Evolutionary conservation across 2,797 vertebrate genomes (phyloP).

Genomic region (Strix occidentalis): DNA sequence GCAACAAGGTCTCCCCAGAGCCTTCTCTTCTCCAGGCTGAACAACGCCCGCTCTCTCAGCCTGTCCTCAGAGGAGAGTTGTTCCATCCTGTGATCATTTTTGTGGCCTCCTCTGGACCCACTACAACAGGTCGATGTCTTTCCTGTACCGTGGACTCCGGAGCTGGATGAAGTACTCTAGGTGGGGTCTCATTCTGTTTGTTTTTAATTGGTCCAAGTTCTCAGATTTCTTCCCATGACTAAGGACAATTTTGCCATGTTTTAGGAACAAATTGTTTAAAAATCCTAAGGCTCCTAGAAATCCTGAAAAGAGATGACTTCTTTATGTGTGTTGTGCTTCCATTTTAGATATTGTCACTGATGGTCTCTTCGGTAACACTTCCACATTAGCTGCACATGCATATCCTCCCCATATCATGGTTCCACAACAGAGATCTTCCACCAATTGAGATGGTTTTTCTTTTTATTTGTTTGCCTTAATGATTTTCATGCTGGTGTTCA

Average conservation of each 20-base stretch:
- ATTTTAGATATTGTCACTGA: background rate
- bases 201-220: background rate
- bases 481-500: background rate
- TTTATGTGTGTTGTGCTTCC: background rate
- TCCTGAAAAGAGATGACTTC: background rate
- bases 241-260: background rate
- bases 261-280: background rate
- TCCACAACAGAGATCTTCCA: background rate
- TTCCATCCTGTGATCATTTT: background rate
- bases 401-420: background rate
- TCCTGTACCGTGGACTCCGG: background rate
- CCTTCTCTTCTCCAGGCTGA: background rate
- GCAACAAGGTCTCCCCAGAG: background rate
- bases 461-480: background rate
- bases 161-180: background rate
- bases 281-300: background rate
- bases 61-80: background rate
- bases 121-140: background rate
- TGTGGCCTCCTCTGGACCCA: background rate
- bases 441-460: accelerated
- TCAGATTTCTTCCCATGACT: background rate
- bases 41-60: background rate
- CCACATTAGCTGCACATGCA: background rate
- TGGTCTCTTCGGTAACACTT: background rate
- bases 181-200: background rate